Conservation (phyloP, 64 coral and sea anemone species). For the Orbicella faveolata region DNA sequence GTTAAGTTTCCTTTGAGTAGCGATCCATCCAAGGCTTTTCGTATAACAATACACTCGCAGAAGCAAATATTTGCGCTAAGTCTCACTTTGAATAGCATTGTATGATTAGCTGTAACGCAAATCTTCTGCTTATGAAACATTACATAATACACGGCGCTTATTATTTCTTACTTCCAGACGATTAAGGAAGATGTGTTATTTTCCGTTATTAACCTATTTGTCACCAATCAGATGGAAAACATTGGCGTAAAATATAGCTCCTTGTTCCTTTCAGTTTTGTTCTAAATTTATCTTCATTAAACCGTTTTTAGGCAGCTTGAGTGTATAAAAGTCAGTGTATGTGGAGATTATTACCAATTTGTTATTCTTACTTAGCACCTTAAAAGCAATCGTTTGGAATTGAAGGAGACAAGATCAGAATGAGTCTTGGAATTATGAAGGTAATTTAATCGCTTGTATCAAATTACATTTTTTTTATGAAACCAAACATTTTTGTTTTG, state of each 20-base stretch:
- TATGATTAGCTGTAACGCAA: background rate
- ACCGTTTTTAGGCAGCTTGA: background rate
- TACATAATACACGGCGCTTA: background rate
- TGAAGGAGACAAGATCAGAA: background rate
- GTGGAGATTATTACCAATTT: background rate
- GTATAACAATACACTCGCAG: background rate
- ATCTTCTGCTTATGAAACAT: conserved; percentile 2
- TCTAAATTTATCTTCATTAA: conserved; percentile 15
- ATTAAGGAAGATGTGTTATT: background rate
- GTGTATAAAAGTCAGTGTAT: background rate
- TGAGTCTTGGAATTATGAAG: background rate
- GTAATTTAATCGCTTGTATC: background rate
- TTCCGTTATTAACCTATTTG: background rate
- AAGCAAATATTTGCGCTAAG: background rate
- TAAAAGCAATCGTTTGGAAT: background rate
- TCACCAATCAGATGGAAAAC: background rate
- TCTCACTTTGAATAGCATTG: background rate
- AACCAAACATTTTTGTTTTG: too few relatives aligned
- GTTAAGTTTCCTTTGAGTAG: background rate
- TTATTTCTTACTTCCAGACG: background rate
- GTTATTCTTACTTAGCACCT: background rate
- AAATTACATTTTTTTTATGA: too few relatives aligned
- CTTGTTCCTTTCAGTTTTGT: background rate
- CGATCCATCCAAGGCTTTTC: background rate
- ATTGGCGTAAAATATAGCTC: background rate